Evolutionary conservation across 2,888 invertebrate genomes (phyloP), one percentile per base, ranked within the genome.

Genomic region (Teinopalpus imperialis): DNA sequence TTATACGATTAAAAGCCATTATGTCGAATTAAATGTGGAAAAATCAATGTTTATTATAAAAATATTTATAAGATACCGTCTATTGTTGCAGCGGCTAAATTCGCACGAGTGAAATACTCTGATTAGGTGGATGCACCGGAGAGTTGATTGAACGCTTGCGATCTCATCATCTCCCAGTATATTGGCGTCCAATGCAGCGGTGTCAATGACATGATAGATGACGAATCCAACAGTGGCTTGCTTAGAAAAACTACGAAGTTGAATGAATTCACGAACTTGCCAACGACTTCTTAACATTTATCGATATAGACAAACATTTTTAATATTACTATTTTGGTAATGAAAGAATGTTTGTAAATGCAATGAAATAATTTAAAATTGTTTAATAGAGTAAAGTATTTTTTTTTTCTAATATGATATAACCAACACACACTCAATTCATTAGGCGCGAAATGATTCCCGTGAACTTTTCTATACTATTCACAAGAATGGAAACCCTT

Each of bases 181-280:
- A 72, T 73, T 65, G 69, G 66, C 74, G 63, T 63, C 60, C 62
- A 63, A 63, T 83, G 82, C 81, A 83, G 67, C 65, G 64, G 74
- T 83, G 83, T 85, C 86, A 85, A 78, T 85, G 86, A 86, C 86
- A 79, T 76, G 75, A 76, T 68, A 70, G 78, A 81, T 80, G 81
- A 81, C 81, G 81, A 82, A 81, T 81, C 69, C 51, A 48, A 51
- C 52, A 48, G 43, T 27, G 41, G 27, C 10, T 9, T 13, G 31
- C 9, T 26, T 41, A 40, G 40, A 44, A 48, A 49, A 49, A 35
- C 26, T 26, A 39, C 14, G 13, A 16, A 20, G 29, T 10, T 5
- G n/a, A 30, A 29, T 12, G 12, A 30, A 18, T 29, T 30, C 21
- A 30, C 20, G 30, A 21, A n/a, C 20, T n/a, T n/a, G n/a, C n/a